Percentiles rank a stretch among this genome's conserved stretches.
Evolutionary conservation across 2,113 vertebrate species (phyloP).

Genomic region (Oreocharis arfaki): DNA sequence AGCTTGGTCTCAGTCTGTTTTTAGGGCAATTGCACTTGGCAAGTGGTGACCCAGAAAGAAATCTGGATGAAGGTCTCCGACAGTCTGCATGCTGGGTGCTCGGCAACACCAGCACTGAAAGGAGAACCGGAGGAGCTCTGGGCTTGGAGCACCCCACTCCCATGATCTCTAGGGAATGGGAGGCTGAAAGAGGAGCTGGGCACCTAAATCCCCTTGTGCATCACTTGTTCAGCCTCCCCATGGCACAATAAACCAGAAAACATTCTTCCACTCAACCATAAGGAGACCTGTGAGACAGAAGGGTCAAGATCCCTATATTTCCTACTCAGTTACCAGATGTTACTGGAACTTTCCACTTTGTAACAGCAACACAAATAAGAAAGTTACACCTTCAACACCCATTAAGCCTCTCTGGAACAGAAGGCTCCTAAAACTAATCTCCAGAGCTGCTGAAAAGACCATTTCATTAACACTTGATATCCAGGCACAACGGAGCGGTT

Average conservation of each 20-base stretch:
- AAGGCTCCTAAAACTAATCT: background rate
- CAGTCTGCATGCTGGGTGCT: background rate
- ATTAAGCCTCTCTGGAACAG: background rate
- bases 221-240: background rate
- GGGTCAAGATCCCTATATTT: background rate
- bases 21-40: conserved; percentile 27
- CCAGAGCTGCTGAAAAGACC: background rate
- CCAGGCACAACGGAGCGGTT: accelerated
- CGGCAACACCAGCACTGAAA: background rate
- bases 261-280: background rate
- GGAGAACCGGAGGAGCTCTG: background rate
- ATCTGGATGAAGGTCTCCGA: background rate
- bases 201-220: background rate
- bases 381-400: background rate
- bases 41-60: conserved; percentile 39
- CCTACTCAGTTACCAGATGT: background rate
- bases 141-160: background rate
- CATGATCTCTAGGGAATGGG: background rate
- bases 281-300: background rate
- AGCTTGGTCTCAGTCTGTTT: conserved; percentile 7
- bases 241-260: background rate
- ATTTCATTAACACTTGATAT: background rate
- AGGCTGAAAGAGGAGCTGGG: background rate
- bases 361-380: background rate
- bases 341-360: background rate